A percentile compares a stretch with the other conserved stretches of the same genome.
phyloP scores from a whole-genome alignment of 1,140 invertebrate genomes.

The Ooceraea biroi region DNA sequence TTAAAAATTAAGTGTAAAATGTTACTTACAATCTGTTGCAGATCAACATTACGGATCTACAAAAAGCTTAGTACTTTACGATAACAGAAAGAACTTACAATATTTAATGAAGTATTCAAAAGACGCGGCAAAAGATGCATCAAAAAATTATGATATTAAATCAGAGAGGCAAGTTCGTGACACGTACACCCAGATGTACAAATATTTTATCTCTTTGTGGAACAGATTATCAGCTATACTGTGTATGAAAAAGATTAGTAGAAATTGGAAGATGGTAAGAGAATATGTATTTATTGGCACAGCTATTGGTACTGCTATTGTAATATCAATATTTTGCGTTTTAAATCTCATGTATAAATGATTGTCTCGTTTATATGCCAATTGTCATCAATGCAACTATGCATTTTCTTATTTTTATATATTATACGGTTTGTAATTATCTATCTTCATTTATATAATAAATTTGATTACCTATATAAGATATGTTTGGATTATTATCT shows the following conservation, averaged over 20 bases:
- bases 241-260: background rate
- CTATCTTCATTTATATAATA: constrained; percentile 44
- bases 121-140: background rate
- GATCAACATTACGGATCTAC: constrained; percentile 12
- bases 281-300: constrained; percentile 48
- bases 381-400: background rate
- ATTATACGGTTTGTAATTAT: constrained; percentile 12
- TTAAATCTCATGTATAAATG: constrained; percentile 49
- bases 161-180: background rate
- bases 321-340: constrained; percentile 56
- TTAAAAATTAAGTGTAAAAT: constrained; percentile 1
- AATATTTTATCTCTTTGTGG: constrained; percentile 17
- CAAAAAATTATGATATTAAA: background rate
- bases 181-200: background rate
- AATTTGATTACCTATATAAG: constrained; percentile 32
- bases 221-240: constrained; percentile 8
- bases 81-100: constrained; percentile 5
- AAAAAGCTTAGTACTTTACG: background rate
- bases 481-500: constrained; percentile 14
- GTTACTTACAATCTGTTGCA: background rate
- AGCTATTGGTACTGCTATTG: constrained; percentile 20
- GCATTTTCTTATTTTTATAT: constrained; percentile 46
- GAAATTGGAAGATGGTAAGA: constrained; percentile 54
- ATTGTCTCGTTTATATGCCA: background rate
- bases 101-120: background rate